Evolutionary conservation across 1,140 invertebrate genomes (phyloP).

Genomic region (Leucophenga varia): DNA sequence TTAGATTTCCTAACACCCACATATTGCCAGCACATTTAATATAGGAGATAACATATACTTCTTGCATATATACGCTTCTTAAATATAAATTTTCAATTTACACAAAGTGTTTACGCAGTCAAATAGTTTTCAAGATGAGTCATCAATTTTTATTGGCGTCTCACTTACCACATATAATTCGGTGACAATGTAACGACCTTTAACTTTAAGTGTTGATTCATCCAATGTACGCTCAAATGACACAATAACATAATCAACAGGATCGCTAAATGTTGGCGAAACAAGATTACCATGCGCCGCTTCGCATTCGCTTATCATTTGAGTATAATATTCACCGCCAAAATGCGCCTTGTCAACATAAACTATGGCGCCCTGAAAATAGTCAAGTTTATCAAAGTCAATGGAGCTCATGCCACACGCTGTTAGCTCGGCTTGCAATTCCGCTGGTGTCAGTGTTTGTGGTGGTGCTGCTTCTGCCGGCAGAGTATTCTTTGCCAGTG

Average conservation of each 20-base stretch:
- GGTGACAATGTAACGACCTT: slow-evolving; percentile 61
- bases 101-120: too few relatives aligned
- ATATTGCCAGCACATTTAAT: too few relatives aligned
- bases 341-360: slow-evolving; percentile 55
- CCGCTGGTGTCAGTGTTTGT: not conserved
- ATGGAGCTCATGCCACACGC: slow-evolving; percentile 21
- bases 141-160: not conserved
- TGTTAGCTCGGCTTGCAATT: slow-evolving; percentile 6
- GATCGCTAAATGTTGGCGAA: slow-evolving; percentile 52
- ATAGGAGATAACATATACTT: too few relatives aligned
- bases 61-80: too few relatives aligned
- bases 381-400: slow-evolving; percentile 48
- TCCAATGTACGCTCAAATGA: slow-evolving; percentile 51
- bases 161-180: slow-evolving; percentile 61
- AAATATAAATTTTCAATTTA: too few relatives aligned
- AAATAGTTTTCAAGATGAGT: too few relatives aligned
- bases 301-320: slow-evolving; percentile 53
- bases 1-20: too few relatives aligned
- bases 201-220: slow-evolving; percentile 44
- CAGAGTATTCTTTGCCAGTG: slow-evolving; percentile 4
- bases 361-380: slow-evolving; percentile 58
- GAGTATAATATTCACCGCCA: slow-evolving; percentile 52
- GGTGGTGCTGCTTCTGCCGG: not conserved
- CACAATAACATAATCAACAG: slow-evolving; percentile 64
- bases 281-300: slow-evolving; percentile 59